These are phyloP conservation scores for Penaeus chinensis DNA, from an alignment of 1,140 invertebrate genomes.

Conservation along the genomic window DNA sequence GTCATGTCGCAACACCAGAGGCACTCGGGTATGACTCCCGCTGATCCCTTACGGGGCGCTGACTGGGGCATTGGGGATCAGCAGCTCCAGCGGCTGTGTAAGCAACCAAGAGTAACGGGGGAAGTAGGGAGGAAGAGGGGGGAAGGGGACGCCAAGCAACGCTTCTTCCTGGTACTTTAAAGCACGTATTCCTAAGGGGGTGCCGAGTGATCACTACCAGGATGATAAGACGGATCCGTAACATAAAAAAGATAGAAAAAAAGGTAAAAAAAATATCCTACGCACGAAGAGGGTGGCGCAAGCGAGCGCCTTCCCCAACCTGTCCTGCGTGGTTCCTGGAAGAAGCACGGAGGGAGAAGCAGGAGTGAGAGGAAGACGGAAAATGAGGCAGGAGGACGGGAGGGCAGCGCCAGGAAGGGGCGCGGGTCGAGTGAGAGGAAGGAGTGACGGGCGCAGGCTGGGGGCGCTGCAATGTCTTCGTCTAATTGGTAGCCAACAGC, in stretches of 20 bases:
- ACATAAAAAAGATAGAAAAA: no score
- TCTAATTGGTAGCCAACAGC: neutral
- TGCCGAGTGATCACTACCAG: no score
- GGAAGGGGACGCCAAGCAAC: neutral
- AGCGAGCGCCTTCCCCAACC: no score
- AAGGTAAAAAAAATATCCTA: no score
- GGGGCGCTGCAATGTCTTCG: neutral
- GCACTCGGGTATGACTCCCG: neutral
- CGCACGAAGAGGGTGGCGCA: no score
- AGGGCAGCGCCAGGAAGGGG: constrained; percentile 15
- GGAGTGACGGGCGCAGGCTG: neutral
- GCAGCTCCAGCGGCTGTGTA: neutral
- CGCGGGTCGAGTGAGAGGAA: neutral
- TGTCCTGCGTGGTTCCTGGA: neutral
- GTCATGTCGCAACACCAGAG: neutral
- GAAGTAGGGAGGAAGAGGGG: neutral
- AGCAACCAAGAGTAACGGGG: neutral
- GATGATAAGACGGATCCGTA: no score
- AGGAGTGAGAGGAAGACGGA: neutral
- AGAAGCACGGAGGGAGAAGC: constrained; percentile 23
- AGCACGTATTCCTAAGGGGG: neutral
- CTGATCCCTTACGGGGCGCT: neutral
- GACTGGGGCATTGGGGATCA: neutral
- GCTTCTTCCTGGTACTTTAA: constrained; percentile 11
- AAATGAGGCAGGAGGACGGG: neutral